Evolutionary conservation across 2,797 vertebrate genomes (phyloP), one percentile per base, ranked within the genome.

Genomic region (Taenioides sp.): DNA sequence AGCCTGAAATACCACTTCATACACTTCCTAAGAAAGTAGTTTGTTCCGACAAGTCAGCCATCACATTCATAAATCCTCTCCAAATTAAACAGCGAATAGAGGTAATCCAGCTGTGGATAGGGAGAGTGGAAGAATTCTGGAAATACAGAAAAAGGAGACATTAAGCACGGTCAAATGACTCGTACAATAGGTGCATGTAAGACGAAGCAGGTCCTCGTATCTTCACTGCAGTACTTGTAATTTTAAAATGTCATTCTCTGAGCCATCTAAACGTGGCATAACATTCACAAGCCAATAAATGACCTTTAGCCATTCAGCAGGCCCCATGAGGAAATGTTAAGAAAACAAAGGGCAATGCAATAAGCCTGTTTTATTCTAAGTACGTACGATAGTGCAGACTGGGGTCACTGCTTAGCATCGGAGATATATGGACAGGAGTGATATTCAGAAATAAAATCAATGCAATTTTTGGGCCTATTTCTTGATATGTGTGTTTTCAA

Each of bases 41-140:
- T 82, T 81, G 78, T 87, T 86, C 76, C 87, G 88, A 85, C 81
- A 82, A 70, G 79, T 84, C 69, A 72, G 82, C 67, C 71, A 76
- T 59, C 20, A 78, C 73, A 72, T 71, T 85, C 71, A 85, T 80
- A 82, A 88, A 91, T 88, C 87, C 83, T 76, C 80, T 80, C 76
- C 66, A 86, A 88, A 90, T 88, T 85, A 89, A 82, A 69, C 75
- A 70, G 76, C 50, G 77, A 76, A 75, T 67, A 7, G 17, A 81
- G 76, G 63, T 89, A 86, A 91, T 87, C 86, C 84, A 71, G 70
- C 68, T 72, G 81, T 80, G 84, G 78, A 85, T 74, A 79, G 78
- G 52, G 80, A 83, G 70, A 72, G 75, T 67, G 75, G 79, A 75
- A 52, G 74, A 83, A 62, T 86, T 72, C 77, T 57, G 76, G 66